Conservation (phyloP, 1,140 invertebrate species). For the Lordiphosa clarofinis region DNA sequence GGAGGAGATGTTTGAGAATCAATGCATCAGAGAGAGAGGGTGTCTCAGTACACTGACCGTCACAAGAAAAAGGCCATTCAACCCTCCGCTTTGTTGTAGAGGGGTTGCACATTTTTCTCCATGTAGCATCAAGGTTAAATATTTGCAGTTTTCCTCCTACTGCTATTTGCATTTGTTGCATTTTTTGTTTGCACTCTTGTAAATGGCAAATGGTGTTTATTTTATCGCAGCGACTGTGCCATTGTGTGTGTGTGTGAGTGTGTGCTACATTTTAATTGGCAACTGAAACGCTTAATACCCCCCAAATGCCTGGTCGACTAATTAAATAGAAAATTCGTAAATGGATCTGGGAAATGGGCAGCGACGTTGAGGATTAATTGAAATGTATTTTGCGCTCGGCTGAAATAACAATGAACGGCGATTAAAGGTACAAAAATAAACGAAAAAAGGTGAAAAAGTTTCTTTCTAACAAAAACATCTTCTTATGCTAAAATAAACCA, state of each 20-base stretch:
- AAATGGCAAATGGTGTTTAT: slow-evolving; percentile 28
- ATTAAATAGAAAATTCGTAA: slow-evolving; percentile 46
- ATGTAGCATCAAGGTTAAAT: slow-evolving; percentile 71
- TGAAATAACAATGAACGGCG: too few relatives aligned
- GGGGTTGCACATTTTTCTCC: slow-evolving; percentile 1
- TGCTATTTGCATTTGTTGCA: slow-evolving; percentile 27
- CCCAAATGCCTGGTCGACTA: slow-evolving; percentile 30
- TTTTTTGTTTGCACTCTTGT: slow-evolving; percentile 30
- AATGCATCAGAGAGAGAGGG: slow-evolving; percentile 41
- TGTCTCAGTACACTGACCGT: slow-evolving; percentile 46
- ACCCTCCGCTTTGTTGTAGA: slow-evolving; percentile 25
- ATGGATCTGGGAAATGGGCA: too few relatives aligned
- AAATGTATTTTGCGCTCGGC: too few relatives aligned
- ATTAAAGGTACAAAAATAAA: too few relatives aligned
- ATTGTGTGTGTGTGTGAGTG: background rate
- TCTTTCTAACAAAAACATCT: too few relatives aligned
- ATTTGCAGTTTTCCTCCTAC: slow-evolving; percentile 56
- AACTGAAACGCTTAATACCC: slow-evolving; percentile 20
- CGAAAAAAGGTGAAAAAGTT: too few relatives aligned
- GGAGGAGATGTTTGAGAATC: slow-evolving; percentile 36
- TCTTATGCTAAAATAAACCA: too few relatives aligned
- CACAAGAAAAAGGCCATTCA: slow-evolving; percentile 63
- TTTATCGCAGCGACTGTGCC: slow-evolving; percentile 19
- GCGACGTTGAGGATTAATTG: too few relatives aligned
- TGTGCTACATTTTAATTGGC: slow-evolving; percentile 35